These are phyloP conservation scores for Clinocottus analis DNA, from an alignment of 2,113 vertebrate species.

Conservation along the genomic window DNA sequence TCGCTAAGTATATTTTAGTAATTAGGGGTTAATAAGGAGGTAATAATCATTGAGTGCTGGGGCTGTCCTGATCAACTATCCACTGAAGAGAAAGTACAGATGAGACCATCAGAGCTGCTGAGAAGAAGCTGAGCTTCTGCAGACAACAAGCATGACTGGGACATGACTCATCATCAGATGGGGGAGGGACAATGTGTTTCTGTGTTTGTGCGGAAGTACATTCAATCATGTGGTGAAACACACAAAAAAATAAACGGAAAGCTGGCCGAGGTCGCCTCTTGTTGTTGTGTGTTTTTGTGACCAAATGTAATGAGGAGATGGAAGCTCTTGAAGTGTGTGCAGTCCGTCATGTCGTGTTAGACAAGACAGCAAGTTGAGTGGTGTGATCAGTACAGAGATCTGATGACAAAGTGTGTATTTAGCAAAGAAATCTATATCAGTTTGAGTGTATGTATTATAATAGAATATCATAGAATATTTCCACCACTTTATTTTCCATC, in stretches of 20 bases:
- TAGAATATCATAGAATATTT: no score
- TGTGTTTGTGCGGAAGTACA: not conserved
- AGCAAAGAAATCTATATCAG: no score
- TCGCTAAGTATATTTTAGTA: not conserved
- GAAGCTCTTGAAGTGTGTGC: no score
- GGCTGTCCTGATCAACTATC: not conserved
- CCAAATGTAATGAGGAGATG: no score
- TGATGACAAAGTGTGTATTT: no score
- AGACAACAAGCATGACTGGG: slow-evolving; percentile 17
- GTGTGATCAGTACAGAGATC: no score
- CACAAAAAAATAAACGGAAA: not conserved
- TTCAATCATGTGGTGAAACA: not conserved
- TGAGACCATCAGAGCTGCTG: not conserved
- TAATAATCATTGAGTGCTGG: not conserved
- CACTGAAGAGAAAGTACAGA: not conserved
- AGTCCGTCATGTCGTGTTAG: no score
- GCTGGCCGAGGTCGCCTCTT: not conserved
- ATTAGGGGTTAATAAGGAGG: not conserved
- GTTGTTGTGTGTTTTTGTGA: no score
- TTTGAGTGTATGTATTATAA: no score
- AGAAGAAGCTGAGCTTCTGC: not conserved
- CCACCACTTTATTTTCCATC: no score
- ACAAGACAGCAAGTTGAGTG: no score
- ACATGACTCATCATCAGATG: slow-evolving; percentile 18
- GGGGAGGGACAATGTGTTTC: not conserved